phyloP scores from a whole-genome alignment of 1,140 invertebrate genomes.

The honey bee (Apis mellifera) region DNA sequence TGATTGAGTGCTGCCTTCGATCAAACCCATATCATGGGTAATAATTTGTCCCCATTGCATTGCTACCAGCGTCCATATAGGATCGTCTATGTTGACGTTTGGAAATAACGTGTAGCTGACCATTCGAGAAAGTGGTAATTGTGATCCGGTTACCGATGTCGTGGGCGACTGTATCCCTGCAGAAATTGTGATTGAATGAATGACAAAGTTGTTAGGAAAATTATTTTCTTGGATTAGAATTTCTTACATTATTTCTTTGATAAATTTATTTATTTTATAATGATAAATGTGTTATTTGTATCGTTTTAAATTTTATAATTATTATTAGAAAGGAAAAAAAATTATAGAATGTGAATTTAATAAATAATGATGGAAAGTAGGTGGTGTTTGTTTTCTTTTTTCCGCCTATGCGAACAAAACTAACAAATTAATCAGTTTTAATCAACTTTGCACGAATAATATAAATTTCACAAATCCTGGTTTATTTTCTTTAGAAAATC shows the following conservation, averaged over 20 bases:
- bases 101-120: constrained; percentile 88
- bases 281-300: too few species aligned
- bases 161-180: constrained; percentile 86
- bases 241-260: too few species aligned
- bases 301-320: too few species aligned
- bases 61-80: constrained; percentile 87
- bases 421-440: neutral
- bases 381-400: neutral
- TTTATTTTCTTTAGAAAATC: constrained; percentile 4
- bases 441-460: neutral
- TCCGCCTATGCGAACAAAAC: neutral
- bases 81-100: constrained; percentile 85
- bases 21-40: constrained; percentile 92
- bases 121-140: constrained; percentile 87
- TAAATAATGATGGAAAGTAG: too few species aligned
- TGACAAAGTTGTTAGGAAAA: neutral
- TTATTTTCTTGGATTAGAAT: too few species aligned
- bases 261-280: neutral
- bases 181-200: constrained; percentile 16
- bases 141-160: constrained; percentile 82
- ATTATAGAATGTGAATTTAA: too few species aligned
- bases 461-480: neutral
- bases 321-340: too few species aligned
- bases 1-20: constrained; percentile 86
- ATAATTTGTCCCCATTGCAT: constrained; percentile 95